Evolutionary conservation across 2,113 vertebrate genomes (phyloP).

Genomic region (Ifrita kowaldi): DNA sequence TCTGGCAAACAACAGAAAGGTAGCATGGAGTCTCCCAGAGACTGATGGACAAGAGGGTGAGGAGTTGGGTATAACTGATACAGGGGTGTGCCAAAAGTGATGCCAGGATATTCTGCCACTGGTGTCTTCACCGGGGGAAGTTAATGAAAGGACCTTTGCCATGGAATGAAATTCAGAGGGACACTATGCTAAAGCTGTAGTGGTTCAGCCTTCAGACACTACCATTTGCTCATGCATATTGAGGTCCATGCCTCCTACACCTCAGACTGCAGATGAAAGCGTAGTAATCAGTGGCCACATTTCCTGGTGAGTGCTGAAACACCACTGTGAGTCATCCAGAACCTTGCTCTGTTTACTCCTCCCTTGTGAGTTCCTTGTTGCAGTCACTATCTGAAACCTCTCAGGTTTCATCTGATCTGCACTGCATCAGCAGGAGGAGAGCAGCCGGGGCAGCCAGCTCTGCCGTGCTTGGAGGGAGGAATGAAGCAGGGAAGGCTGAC

Average conservation of each 20-base stretch:
- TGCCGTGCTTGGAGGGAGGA: background rate
- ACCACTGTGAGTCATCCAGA: background rate
- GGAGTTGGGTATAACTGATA: background rate
- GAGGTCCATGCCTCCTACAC: background rate
- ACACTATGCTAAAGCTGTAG: background rate
- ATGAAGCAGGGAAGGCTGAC: background rate
- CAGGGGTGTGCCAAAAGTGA: background rate
- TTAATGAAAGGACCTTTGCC: background rate
- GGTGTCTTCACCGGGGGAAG: accelerated
- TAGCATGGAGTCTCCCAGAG: background rate
- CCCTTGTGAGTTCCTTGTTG: accelerated
- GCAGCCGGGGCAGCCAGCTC: background rate
- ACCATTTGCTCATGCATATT: background rate
- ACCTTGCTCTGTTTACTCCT: background rate
- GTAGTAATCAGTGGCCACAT: background rate
- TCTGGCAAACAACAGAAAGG: background rate
- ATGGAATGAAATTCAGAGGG: background rate
- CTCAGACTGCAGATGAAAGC: background rate
- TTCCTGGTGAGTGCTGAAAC: accelerated
- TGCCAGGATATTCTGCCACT: background rate
- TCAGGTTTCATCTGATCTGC: background rate
- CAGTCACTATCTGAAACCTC: accelerated
- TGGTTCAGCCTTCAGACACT: background rate
- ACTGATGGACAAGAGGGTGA: accelerated
- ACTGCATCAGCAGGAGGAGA: background rate